Evolutionary conservation across 2,113 vertebrate genomes (phyloP), one percentile per base, ranked within the genome.

Genomic region (Dipodomys merriami): DNA sequence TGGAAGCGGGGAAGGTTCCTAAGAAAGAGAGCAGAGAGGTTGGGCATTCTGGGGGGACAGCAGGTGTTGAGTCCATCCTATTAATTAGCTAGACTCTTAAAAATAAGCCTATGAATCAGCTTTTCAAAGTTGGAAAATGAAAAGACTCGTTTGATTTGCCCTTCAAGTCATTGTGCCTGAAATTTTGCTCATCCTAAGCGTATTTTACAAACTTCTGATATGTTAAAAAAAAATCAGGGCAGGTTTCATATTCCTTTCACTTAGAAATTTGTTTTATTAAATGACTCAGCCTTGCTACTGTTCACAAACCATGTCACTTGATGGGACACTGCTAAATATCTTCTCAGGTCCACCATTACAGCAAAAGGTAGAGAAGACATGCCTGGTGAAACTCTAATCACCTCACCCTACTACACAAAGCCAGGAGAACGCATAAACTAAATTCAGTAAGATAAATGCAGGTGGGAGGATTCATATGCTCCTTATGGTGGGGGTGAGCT

Each of bases 61-160:
- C 4, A 30, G 77, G 87, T 39, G 12, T 29, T 35, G 82, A 85
- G 53, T 35, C 72, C 35, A 83, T 80, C 60, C 62, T 92, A 68
- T 60, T 95, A 91, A 95, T 95, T 90, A 94, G 74, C 71, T 83
- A 69, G 30, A 72, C 46, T 84, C 77, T 86, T 62, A 85, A 89
- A 96, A 94, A 96, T 91, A 95, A 72, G 60, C 2, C 33, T 49
- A 29, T 96, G 91, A 93, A 94, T 96, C 90, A 94, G 74, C 60
- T 86, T 83, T 83, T 68, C 20, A 71, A 68, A 84, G 80, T 83
- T 57, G 71, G 33, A 92, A 96, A 93, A 79, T 44, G 8, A 33
- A 86, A 91, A 95, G 68, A 7, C 30, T 86, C 39, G 57, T 90
- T 76, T 92, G 64, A 95, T 69, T 67, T 68, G 65, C 30, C 85